These are phyloP conservation scores for Prionailurus bengalensis DNA, from an alignment of 2,113 vertebrate genomes.

Conservation along the genomic window DNA sequence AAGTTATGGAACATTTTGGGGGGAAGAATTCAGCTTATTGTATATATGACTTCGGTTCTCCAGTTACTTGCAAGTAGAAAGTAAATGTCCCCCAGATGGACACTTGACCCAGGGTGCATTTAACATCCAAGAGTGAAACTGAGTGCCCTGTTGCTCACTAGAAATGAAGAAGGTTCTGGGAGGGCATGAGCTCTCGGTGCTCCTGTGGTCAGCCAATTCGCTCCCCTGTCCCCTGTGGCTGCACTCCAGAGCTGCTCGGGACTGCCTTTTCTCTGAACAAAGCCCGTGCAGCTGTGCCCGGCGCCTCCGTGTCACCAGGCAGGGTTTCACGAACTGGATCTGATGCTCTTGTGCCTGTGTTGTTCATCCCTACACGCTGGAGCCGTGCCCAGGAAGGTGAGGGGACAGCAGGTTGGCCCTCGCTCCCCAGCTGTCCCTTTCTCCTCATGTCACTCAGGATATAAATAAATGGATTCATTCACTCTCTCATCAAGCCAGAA, in stretches of 20 bases:
- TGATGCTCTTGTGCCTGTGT: conserved; percentile 59
- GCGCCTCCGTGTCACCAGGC: conserved; percentile 61
- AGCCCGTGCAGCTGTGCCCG: conserved; percentile 63
- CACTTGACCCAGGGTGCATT: neutral
- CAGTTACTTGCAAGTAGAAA: neutral
- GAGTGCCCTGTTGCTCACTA: neutral
- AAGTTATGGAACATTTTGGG: neutral
- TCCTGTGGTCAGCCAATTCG: neutral
- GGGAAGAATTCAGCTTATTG: conserved; percentile 13
- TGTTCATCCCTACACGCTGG: conserved; percentile 68
- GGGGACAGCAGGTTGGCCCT: conserved; percentile 77
- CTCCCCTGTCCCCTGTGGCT: neutral
- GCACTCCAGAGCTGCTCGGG: neutral
- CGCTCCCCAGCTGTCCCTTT: conserved; percentile 83
- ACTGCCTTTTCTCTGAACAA: conserved; percentile 31
- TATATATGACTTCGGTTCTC: neutral
- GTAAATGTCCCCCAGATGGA: neutral
- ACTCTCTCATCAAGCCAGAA: conserved; percentile 57
- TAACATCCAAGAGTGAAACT: neutral
- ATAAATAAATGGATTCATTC: conserved; percentile 84
- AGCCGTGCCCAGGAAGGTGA: conserved; percentile 78
- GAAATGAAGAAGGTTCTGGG: neutral
- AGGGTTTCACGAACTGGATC: conserved; percentile 78
- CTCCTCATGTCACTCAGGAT: conserved; percentile 82
- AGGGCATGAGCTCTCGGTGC: neutral